Conservation (phyloP, 2,888 invertebrate species). For the Apamea sordens region DNA sequence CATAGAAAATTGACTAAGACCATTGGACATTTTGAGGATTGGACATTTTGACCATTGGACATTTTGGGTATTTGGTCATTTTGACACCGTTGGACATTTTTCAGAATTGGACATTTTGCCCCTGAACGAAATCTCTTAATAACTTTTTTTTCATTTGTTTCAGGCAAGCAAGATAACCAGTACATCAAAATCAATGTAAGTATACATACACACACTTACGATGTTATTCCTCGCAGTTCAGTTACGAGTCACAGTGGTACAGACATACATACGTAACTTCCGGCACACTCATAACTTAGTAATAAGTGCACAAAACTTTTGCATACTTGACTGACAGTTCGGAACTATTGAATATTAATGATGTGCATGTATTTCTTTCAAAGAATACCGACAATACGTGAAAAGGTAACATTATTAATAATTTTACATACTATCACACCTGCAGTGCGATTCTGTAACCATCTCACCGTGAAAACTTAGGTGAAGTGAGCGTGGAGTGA, state of each 20-base stretch:
- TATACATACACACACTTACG: constrained; percentile 22
- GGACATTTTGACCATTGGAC: too few species aligned
- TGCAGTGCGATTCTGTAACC: too few species aligned
- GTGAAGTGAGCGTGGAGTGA: too few species aligned
- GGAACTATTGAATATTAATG: constrained; percentile 44
- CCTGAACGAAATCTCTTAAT: neutral
- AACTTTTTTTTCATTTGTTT: constrained; percentile 32
- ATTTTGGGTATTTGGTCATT: too few species aligned
- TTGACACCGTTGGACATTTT: too few species aligned
- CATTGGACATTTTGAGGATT: too few species aligned
- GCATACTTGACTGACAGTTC: constrained; percentile 32
- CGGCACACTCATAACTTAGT: constrained; percentile 8
- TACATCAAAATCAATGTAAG: constrained; percentile 26
- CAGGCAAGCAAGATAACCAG: constrained; percentile 23
- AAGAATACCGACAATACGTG: constrained; percentile 26
- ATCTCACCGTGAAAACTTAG: too few species aligned
- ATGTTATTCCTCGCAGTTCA: constrained; percentile 2
- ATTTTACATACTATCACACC: neutral
- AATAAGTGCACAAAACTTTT: constrained; percentile 24
- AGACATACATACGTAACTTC: constrained; percentile 30
- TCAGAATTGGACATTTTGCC: too few species aligned
- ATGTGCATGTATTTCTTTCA: constrained; percentile 17
- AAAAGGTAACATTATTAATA: too few species aligned
- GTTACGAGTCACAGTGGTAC: neutral
- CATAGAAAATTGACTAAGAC: too few species aligned